These are phyloP conservation scores for Nanorana parkeri DNA, from an alignment of 2,113 vertebrate genomes.

Conservation along the genomic window DNA sequence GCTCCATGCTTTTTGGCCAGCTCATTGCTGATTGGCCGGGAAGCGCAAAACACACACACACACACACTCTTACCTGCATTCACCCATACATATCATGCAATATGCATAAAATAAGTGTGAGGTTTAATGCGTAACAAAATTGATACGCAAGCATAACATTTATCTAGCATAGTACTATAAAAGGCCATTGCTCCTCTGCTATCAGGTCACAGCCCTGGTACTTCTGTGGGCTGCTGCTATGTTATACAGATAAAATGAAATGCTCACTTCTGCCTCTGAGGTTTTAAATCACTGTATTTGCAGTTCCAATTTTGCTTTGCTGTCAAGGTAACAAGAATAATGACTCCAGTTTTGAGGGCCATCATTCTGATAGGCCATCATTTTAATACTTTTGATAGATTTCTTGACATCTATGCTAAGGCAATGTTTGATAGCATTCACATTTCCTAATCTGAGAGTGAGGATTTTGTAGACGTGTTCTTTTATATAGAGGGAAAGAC, in stretches of 20 bases:
- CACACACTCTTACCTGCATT: background rate
- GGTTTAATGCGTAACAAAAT: too few relatives aligned
- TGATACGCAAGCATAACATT: too few relatives aligned
- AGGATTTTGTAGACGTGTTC: slow-evolving; percentile 4
- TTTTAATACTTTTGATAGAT: slow-evolving; percentile 58
- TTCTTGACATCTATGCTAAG: slow-evolving; percentile 53
- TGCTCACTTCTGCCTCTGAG: slow-evolving; percentile 38
- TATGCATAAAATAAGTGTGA: too few relatives aligned
- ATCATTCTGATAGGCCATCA: slow-evolving; percentile 49
- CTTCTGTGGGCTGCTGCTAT: slow-evolving; percentile 21
- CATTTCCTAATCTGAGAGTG: slow-evolving; percentile 36
- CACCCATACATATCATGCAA: too few relatives aligned
- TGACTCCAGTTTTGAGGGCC: slow-evolving; percentile 56
- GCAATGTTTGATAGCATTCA: slow-evolving; percentile 47
- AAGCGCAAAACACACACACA: too few relatives aligned
- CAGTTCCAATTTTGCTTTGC: slow-evolving; percentile 42
- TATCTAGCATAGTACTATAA: background rate
- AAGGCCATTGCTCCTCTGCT: slow-evolving; percentile 15
- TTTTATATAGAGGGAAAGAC: slow-evolving; percentile 25
- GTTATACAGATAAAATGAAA: slow-evolving; percentile 50
- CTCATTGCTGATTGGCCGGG: too few relatives aligned
- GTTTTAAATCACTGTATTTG: slow-evolving; percentile 59
- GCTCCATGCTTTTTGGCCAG: too few relatives aligned
- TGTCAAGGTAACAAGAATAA: slow-evolving; percentile 52
- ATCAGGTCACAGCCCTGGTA: slow-evolving; percentile 31